Conservation (phyloP, 1,140 invertebrate genomes). For the Ceratoteleas bidentatus region DNA sequence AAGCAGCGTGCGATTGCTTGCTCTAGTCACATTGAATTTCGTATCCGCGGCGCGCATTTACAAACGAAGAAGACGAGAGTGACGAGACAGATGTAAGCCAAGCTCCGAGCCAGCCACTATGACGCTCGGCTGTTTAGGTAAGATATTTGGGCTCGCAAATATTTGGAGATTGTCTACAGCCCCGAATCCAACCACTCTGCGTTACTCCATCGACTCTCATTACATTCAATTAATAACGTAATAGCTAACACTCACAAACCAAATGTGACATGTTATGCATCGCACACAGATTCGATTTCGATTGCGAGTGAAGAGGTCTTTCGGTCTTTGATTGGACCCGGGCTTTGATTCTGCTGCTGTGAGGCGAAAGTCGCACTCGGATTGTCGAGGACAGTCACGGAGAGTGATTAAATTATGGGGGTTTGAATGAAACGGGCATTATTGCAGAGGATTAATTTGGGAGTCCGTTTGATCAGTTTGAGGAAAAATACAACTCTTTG, state of each 20-base stretch:
- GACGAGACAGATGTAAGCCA: conserved; percentile 66
- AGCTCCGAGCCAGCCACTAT: conserved; percentile 68
- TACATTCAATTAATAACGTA: conserved; percentile 79
- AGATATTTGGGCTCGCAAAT: conserved; percentile 82
- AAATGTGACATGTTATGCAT: conserved; percentile 45
- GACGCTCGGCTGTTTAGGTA: conserved; percentile 80
- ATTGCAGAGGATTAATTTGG: too few relatives aligned
- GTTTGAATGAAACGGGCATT: too few relatives aligned
- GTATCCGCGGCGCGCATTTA: conserved; percentile 62
- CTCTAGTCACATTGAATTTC: conserved; percentile 63
- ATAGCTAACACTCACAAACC: conserved; percentile 68
- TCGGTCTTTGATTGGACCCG: conserved; percentile 15
- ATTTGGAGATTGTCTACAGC: conserved; percentile 82
- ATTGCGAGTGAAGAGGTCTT: conserved; percentile 30
- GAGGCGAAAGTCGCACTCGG: too few relatives aligned
- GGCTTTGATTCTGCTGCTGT: conserved; percentile 3
- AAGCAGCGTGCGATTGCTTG: conserved; percentile 55
- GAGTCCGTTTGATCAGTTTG: too few relatives aligned
- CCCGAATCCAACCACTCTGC: conserved; percentile 75
- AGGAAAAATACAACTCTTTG: too few relatives aligned
- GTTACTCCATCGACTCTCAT: conserved; percentile 76
- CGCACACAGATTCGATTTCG: conserved; percentile 32
- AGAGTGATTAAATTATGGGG: too few relatives aligned
- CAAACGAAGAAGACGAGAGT: conserved; percentile 67
- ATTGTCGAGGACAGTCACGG: too few relatives aligned